These are phyloP conservation scores for Macropus fuliginosus DNA, from an alignment of 2,797 vertebrate species.

Conservation along the genomic window DNA sequence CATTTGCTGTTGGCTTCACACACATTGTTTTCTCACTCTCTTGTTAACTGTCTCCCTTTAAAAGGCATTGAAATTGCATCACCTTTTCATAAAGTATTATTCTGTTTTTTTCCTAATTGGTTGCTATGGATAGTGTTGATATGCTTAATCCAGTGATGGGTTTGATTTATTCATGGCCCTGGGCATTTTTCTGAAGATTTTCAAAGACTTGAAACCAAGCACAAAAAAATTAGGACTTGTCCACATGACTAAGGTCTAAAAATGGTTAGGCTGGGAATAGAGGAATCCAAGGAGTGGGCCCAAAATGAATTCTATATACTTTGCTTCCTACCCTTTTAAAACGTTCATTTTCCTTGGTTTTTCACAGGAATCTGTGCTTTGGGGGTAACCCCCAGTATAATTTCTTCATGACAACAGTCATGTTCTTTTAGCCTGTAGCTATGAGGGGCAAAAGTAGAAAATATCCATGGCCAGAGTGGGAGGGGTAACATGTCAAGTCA, in stretches of 20 bases:
- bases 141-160: not conserved
- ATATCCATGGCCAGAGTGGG: not conserved
- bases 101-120: slow-evolving; percentile 39
- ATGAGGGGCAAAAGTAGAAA: not conserved
- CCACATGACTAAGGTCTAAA: not conserved
- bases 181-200: not conserved
- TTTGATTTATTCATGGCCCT: not conserved
- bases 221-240: not conserved
- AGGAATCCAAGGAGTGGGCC: not conserved
- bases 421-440: not conserved
- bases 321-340: not conserved
- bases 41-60: slow-evolving; percentile 30
- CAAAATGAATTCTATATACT: not conserved
- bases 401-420: not conserved
- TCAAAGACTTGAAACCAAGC: not conserved
- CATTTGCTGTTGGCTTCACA: not conserved
- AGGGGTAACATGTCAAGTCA: not conserved
- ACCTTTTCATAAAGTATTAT: slow-evolving; percentile 41
- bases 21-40: not conserved
- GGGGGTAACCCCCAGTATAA: not conserved
- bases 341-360: not conserved
- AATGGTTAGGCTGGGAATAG: not conserved
- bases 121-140: slow-evolving; percentile 78
- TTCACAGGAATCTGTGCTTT: not conserved
- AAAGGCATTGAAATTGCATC: slow-evolving; percentile 66